phyloP scores from a whole-genome alignment of 2,113 vertebrate species.

The Saimiri boliviensis region DNA sequence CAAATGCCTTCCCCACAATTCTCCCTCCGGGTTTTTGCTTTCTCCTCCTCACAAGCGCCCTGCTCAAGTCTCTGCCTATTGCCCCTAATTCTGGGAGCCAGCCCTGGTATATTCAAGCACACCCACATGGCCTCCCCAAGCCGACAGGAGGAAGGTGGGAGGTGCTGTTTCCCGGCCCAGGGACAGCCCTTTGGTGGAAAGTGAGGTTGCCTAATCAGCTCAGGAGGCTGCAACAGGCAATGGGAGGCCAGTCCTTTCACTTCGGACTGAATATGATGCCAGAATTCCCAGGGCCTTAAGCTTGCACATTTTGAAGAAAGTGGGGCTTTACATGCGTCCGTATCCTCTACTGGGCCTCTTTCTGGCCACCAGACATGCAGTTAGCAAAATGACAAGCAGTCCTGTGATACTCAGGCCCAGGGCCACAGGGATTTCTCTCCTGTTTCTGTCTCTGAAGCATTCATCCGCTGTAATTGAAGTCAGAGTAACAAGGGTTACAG shows the following conservation, averaged over 20 bases:
- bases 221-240: not conserved
- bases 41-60: not conserved
- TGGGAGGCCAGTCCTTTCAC: not conserved
- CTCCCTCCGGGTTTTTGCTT: not conserved
- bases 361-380: conserved; percentile 85
- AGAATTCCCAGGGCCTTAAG: conserved; percentile 29
- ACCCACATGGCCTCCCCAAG: rapidly evolving
- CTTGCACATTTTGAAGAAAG: conserved; percentile 14
- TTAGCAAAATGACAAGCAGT: conserved; percentile 83
- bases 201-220: not conserved
- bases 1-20: not conserved
- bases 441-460: conserved; percentile 88
- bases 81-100: not conserved
- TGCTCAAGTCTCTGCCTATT: not conserved
- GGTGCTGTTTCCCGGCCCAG: not conserved
- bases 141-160: not conserved
- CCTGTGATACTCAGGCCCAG: conserved; percentile 83
- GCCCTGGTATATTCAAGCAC: not conserved
- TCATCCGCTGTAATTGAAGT: conserved; percentile 88
- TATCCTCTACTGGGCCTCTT: conserved; percentile 85
- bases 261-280: not conserved
- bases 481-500: conserved; percentile 64
- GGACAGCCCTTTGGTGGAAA: not conserved
- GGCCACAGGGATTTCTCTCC: conserved; percentile 82
- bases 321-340: conserved; percentile 80